Base-by-base conservation (phyloP, 2,888 invertebrate genomes). In the Drosophila dives region DNA sequence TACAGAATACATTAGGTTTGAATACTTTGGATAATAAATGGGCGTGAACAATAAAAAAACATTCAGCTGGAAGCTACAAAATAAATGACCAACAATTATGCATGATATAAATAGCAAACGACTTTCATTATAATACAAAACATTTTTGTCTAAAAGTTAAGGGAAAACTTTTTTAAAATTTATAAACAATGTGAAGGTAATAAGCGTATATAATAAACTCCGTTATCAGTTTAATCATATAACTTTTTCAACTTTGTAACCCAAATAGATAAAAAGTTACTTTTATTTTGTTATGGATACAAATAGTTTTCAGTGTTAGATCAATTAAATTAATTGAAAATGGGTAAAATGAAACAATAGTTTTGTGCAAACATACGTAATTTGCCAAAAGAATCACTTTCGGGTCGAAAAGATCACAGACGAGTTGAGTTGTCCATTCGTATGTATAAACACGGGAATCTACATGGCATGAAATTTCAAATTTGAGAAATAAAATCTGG, bases 61-160 rank as follows among this genome's bases (percentile, higher is more conserved):
- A 63, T 55, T 55, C 12, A 56, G 11, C 34, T n/a, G 32, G 17
- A 11, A 20, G 38, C 63, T 58, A 4, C 34, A 72, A 54, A 36
- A 66, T 67, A 67, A 61, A 73, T 63, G 32, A 6, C 34, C 56
- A 42, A 51, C 60, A 74, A 76, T 74, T 64, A 51, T 33, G 40
- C 45, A 56, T 38, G 7, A 69, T 63, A 55, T 20, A 67, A 42
- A 58, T 53, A 42, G 36, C 38, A 48, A 69, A 55, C 38, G 17
- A 56, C 23, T 66, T 66, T 12, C 38, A 50, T 54, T 58, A 34
- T 32, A 54, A 23, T 40, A 11, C 49, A 29, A 55, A 38, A 29
- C 11, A 56, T 34, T 73, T 45, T 45, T 17, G 23, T 1, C 5
- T 23, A 17, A 23, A 64, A 65, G 20, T 50, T 50, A 38, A 15